Evolutionary conservation across 2,888 invertebrate genomes (phyloP).

Genomic region (Hymenopus coronatus): DNA sequence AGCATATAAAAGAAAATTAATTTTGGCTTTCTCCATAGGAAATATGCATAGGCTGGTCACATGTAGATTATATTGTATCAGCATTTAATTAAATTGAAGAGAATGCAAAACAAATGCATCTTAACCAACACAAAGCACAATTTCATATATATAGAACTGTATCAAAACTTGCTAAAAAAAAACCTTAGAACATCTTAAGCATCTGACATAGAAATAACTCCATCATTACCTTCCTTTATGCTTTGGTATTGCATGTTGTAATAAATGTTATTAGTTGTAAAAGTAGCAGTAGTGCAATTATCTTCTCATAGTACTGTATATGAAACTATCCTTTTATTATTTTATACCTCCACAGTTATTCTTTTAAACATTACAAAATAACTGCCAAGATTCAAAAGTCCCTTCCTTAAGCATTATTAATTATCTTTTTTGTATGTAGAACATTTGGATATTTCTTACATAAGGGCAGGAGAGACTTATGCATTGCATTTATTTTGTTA

Average conservation of each 20-base stretch:
- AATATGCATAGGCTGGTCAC: background rate
- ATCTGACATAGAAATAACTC: background rate
- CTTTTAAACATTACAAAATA: too few relatives aligned
- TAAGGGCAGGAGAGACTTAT: too few relatives aligned
- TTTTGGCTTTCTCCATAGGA: background rate
- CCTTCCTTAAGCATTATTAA: too few relatives aligned
- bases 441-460: too few relatives aligned
- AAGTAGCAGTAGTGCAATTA: background rate
- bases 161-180: background rate
- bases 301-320: background rate
- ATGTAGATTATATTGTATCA: background rate
- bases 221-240: background rate
- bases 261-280: background rate
- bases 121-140: background rate
- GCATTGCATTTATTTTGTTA: too few relatives aligned
- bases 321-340: background rate
- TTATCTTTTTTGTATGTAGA: too few relatives aligned
- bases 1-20: background rate
- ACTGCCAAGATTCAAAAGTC: too few relatives aligned
- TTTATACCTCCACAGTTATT: too few relatives aligned
- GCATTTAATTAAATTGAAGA: background rate
- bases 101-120: background rate
- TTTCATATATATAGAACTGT: background rate
- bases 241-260: background rate
- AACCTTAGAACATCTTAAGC: background rate